These are phyloP conservation scores for Aleadryas rufinucha DNA, from an alignment of 2,113 vertebrate species.

Conservation along the genomic window DNA sequence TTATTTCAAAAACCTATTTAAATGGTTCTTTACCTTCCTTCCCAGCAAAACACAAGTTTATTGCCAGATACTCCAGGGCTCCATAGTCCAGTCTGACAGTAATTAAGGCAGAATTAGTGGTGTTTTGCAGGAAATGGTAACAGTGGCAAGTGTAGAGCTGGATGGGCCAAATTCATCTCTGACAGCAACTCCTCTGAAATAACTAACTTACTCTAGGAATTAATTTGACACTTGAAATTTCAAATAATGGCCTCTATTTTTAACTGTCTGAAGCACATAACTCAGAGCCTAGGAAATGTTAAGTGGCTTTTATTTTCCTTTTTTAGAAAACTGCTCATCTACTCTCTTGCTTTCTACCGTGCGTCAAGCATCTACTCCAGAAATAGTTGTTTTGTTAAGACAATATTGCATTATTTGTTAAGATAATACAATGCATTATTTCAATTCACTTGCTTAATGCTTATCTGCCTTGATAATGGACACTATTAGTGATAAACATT, in stretches of 20 bases:
- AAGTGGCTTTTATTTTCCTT: slow-evolving; percentile 8
- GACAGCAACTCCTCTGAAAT: slow-evolving; percentile 1
- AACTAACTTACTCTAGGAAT: neutral
- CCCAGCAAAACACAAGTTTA: slow-evolving; percentile 54
- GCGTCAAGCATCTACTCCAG: neutral
- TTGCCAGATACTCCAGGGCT: slow-evolving; percentile 40
- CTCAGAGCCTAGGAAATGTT: neutral
- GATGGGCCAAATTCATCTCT: slow-evolving; percentile 9
- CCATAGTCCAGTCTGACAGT: slow-evolving; percentile 36
- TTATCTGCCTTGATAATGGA: neutral
- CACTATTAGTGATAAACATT: neutral
- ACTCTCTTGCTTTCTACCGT: neutral
- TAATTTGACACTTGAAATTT: neutral
- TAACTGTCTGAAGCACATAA: neutral
- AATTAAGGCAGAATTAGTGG: slow-evolving; percentile 58
- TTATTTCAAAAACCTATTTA: slow-evolving; percentile 68
- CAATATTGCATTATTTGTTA: neutral
- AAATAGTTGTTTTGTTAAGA: neutral
- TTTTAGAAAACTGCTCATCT: neutral
- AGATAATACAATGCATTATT: neutral
- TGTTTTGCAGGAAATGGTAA: slow-evolving; percentile 15
- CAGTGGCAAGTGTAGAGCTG: neutral
- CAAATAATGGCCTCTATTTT: slow-evolving; percentile 36
- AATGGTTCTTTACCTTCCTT: slow-evolving; percentile 66
- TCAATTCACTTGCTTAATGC: neutral